Base-by-base conservation (phyloP, 2,888 invertebrate species). In the Pristionchus maxplancki region DNA sequence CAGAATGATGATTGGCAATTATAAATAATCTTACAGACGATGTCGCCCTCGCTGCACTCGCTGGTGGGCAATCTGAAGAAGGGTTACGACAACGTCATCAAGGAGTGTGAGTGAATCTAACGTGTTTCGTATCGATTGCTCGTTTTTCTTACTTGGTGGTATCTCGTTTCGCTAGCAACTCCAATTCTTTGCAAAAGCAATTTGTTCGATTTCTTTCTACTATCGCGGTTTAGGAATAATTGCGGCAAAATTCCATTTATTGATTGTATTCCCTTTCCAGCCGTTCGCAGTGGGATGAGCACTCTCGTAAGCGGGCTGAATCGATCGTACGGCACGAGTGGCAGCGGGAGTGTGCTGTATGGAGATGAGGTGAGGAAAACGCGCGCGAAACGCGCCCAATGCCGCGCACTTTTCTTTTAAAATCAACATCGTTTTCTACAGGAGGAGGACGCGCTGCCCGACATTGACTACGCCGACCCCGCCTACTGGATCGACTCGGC, bases 1-100 rank as follows among this genome's bases (percentile, higher is more conserved):
- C 13, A 20, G 24, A 78, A 74, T n/a, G n/a, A 74, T 5, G 74
- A 74, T 64, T 40, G 1, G 1, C 40, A 9, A 78, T 78, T 31
- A 78, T 31, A 3, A 78, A 24, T n/a, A 40, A 50, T 1, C 28
- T 87, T 87, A 4, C 83, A 90, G 86, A 62, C 88, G 44, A 89
- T 90, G 34, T 93, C 92, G 40, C 93, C 94, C 11, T 93, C 92
- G 85, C 89, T 94, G 2, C 91, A 92, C 34, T 92, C 93, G 1
- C 89, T 94, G 13, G 93, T 94, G 20, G 90, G 90, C 62, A 93
- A 94, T 62, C 90, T 94, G 74, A 91, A 92, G 82, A 92, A 91
- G 78, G 93, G 92, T 4, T 93, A 93, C 90, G 93, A 92, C 78
- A 91, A 91, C 62, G 91, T 92, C 67, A 81, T 92, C 58, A 90